phyloP scores from a whole-genome alignment of 2,113 vertebrate species.

The Hippocampus barbouri region DNA sequence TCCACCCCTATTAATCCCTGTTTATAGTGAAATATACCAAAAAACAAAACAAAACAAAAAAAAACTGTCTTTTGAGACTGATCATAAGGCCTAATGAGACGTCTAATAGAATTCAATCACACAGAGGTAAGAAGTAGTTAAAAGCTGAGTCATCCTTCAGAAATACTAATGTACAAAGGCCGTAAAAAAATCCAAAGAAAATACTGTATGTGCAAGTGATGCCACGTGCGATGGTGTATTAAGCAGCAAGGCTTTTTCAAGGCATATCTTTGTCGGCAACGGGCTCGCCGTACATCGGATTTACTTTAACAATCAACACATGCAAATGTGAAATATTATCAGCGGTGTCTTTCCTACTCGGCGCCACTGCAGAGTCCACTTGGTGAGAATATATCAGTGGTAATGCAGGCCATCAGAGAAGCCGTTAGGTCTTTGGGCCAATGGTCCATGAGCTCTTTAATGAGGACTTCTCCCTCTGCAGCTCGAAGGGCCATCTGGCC shows the following conservation, averaged over 20 bases:
- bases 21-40: no score
- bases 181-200: not conserved
- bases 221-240: not conserved
- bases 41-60: no score
- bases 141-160: not conserved
- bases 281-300: not conserved
- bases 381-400: constrained; percentile 46
- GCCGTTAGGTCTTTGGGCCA: constrained; percentile 54
- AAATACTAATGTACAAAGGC: not conserved
- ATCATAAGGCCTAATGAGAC: no score
- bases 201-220: not conserved
- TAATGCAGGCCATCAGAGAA: constrained; percentile 47
- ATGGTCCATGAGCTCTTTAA: constrained; percentile 65
- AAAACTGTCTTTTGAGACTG: no score
- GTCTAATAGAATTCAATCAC: no score
- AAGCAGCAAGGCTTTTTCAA: not conserved
- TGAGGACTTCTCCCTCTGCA: constrained; percentile 54
- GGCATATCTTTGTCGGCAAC: not conserved
- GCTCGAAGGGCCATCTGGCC: constrained; percentile 65
- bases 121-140: not conserved
- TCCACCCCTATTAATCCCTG: no score
- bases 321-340: constrained; percentile 11
- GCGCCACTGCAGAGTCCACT: constrained; percentile 22
- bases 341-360: constrained; percentile 23
- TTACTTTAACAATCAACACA: constrained; percentile 13